phyloP scores from a whole-genome alignment of 2,113 vertebrate genomes.

The Scytalopus superciliaris region DNA sequence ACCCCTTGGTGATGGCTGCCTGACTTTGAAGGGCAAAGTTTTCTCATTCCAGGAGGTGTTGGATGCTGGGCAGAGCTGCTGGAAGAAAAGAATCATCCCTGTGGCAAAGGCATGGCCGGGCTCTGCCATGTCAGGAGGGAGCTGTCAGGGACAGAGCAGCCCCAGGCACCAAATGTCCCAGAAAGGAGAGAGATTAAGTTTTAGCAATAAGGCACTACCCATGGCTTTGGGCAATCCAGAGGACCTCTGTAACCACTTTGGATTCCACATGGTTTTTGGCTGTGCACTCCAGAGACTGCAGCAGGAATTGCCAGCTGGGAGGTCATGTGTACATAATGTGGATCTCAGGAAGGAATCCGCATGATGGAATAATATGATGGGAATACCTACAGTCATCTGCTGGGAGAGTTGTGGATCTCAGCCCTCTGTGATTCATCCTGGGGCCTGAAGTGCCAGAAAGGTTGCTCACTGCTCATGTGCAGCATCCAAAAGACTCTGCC shows the following conservation, averaged over 20 bases:
- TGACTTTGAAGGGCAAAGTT: neutral
- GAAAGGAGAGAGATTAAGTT: neutral
- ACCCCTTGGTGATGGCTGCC: neutral
- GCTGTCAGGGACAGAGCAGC: accelerated
- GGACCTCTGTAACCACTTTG: neutral
- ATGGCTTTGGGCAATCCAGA: neutral
- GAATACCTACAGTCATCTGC: neutral
- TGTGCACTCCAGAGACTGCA: neutral
- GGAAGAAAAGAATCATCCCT: neutral
- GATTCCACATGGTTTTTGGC: neutral
- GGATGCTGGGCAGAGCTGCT: neutral
- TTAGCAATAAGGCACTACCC: neutral
- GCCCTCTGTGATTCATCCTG: neutral
- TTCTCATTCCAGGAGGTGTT: neutral
- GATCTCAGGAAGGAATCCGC: neutral
- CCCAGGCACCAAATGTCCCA: neutral
- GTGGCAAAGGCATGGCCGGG: neutral
- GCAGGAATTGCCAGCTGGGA: neutral
- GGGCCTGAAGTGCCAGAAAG: neutral
- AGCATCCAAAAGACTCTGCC: neutral
- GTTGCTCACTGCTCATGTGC: neutral
- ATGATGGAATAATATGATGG: neutral
- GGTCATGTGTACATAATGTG: neutral
- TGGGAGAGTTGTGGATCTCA: neutral
- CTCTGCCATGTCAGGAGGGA: neutral